Base-by-base conservation (phyloP, 2,797 vertebrate genomes). In the Babyrousa celebensis region DNA sequence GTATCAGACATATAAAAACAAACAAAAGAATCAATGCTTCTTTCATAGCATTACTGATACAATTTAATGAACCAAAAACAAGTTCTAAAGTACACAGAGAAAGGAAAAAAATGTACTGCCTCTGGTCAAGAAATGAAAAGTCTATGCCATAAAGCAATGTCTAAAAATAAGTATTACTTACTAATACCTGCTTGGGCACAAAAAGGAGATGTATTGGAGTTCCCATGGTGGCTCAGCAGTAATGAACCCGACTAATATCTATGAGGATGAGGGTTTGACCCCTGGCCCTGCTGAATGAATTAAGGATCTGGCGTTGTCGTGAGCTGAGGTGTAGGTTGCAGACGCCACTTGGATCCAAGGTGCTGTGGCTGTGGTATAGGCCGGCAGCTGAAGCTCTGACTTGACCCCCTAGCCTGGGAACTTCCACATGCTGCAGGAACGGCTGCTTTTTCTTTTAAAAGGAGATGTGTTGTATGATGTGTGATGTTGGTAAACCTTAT, bases 31-130 rank as follows among this genome's bases (percentile, higher is more conserved):
- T 48, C 6, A 85, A 91, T 58, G 4, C 32, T 60, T 74, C 5
- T 88, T 74, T 85, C 12, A 54, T 15, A 88, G 25, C 62, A 72
- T 87, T 70, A 63, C 43, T 79, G 36, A 72, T 18, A 80, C 6
- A 94, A 17, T 9, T 88, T 79, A 85, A 3, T 88, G 40, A 88
- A 68, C 17, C 67, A 88, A 96, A 92, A 5, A 70, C 8, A 80
- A 89, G 67, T 90, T 85, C 84, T 67, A 54, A 83, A 63, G 8
- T 62, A 67, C 18, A 29, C 2, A 65, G 18, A 5, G 78, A n/a
- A 27, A 74, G 14, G 67, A 72, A 72, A 83, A 83, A 83, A 83
- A 9, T 54, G 1, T 32, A 82, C 0, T 72, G 56, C 27, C 40
- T 62, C 63, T 43, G 6, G 48, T 79, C 15, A 71, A 85, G 29